phyloP scores from a whole-genome alignment of 2,797 vertebrate genomes.

The Pipistrellus pipistrellus region DNA sequence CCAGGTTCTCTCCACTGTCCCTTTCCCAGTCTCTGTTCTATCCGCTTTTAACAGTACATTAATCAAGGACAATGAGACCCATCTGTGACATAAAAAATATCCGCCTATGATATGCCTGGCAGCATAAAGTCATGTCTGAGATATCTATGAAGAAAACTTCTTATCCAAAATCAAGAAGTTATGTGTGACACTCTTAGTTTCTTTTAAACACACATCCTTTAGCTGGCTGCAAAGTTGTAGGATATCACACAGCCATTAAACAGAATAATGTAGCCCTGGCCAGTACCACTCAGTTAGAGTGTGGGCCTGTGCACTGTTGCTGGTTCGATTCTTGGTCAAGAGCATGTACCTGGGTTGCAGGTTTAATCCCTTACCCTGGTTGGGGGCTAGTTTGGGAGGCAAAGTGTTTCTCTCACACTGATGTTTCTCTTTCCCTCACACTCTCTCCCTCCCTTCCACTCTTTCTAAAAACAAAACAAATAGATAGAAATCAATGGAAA shows the following conservation, averaged over 20 bases:
- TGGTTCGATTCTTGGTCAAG: no score
- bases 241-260: not conserved
- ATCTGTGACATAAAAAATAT: conserved; percentile 70
- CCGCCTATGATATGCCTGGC: not conserved
- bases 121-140: conserved; percentile 52
- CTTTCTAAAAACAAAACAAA: no score
- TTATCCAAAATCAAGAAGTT: conserved; percentile 59
- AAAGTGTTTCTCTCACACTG: no score
- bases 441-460: no score
- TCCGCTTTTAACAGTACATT: conserved; percentile 74
- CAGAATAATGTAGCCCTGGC: not conserved
- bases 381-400: no score
- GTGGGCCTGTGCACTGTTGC: no score
- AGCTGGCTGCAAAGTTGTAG: not conserved
- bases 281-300: no score
- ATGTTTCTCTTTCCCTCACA: no score
- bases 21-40: not conserved
- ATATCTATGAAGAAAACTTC: conserved; percentile 29
- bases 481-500: no score
- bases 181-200: not conserved
- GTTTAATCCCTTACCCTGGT: no score
- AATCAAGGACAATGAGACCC: conserved; percentile 78
- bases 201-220: rapidly evolving
- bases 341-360: no score
- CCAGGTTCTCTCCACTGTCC: conserved; percentile 13